A percentile compares a stretch with the other conserved stretches of the same genome.
Evolutionary conservation across 1,140 invertebrate species (phyloP).

Genomic region (Paramacrobiotus metropolitanus): DNA sequence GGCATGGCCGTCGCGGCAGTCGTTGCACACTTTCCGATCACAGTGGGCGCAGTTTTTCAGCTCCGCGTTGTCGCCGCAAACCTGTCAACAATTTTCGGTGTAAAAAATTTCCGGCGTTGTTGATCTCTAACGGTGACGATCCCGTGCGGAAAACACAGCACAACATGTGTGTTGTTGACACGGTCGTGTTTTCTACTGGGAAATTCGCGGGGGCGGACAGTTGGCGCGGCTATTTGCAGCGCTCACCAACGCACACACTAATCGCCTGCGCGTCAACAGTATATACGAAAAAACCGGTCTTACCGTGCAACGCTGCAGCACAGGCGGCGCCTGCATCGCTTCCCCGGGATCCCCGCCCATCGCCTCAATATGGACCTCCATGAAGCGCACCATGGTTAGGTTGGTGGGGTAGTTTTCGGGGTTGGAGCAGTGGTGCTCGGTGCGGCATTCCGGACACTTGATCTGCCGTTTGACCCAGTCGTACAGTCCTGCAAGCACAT

Average conservation of each 20-base stretch:
- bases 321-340: background rate
- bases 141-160: background rate
- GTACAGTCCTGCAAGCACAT: slow-evolving; percentile 18
- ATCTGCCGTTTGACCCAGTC: slow-evolving; percentile 33
- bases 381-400: slow-evolving; percentile 75
- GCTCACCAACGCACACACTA: no score
- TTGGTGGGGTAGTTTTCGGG: slow-evolving; percentile 86
- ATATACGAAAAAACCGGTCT: background rate
- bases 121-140: no score
- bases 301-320: background rate
- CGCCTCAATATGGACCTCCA: slow-evolving; percentile 80
- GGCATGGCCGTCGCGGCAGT: slow-evolving; percentile 73
- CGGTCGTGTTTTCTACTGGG: slow-evolving; percentile 13
- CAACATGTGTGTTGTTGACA: background rate
- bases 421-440: slow-evolving; percentile 86
- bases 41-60: slow-evolving; percentile 70
- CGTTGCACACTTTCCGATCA: slow-evolving; percentile 68
- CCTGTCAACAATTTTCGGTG: slow-evolving; percentile 14
- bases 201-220: no score
- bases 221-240: no score
- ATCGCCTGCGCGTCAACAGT: slow-evolving; percentile 9
- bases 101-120: no score
- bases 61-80: slow-evolving; percentile 78
- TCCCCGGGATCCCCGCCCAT: slow-evolving; percentile 30
- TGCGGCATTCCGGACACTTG: slow-evolving; percentile 94